Base-by-base conservation (phyloP, 2,797 vertebrate species). In the Cuniculus paca region DNA sequence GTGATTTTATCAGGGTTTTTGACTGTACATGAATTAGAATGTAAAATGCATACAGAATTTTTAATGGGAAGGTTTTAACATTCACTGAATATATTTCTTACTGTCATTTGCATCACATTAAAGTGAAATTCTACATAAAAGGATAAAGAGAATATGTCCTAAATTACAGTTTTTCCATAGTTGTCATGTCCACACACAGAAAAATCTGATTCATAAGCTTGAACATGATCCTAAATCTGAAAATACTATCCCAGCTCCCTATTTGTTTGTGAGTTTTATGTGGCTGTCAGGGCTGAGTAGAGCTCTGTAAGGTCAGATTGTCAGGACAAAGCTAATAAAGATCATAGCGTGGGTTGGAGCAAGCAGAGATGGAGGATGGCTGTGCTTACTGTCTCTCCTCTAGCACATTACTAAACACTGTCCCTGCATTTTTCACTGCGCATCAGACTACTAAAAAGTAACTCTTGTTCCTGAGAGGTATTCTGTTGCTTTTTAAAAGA, bases 21-120 rank as follows among this genome's bases (percentile, higher is more conserved):
- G 98, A 99, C 98, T 99, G 98, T 98, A 99, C 98, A 98, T 99
- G 98, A 99, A 99, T 98, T 98, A 98, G 98, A 99, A 98, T 99
- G 98, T 98, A 98, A 99, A 98, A 98, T 98, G 98, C 98, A 98
- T 97, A 98, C 98, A 98, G 98, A 99, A 99, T 98, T 98, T 99
- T 98, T 98, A 99, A 99, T 99, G 97, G 98, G 97, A 98, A 98
- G 94, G 95, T 95, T 98, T 99, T 98, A 98, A 98, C 98, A 98
- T 98, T 98, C 98, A 97, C 95, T 97, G 98, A 98, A 98, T 98
- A 98, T 98, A 98, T 98, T 98, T 98, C 98, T 98, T 98, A 97
- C 98, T 98, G 98, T 98, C 98, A 98, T 98, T 98, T 99, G 98
- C 98, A 99, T 99, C 78, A 0, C 98, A 98, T 98, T 99, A 99